Evolutionary conservation across 2,888 invertebrate genomes (phyloP).

Genomic region (Serripes groenlandicus): DNA sequence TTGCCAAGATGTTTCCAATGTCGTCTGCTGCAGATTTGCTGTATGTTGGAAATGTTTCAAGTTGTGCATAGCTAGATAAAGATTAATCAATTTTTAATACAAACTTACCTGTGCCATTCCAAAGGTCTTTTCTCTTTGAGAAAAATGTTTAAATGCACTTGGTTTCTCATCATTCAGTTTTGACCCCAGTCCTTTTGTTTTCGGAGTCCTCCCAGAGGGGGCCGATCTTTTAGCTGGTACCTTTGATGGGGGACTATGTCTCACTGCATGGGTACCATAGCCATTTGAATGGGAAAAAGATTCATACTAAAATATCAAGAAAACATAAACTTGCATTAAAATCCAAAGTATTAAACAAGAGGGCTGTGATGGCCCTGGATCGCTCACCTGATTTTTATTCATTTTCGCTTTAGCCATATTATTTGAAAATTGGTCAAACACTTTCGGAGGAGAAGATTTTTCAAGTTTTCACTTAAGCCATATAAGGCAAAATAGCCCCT

Average conservation of each 20-base stretch:
- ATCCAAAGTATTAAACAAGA: no score
- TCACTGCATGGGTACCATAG: background rate
- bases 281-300: background rate
- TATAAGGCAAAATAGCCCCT: background rate
- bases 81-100: no score
- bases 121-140: conserved; percentile 75
- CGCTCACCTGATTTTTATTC: no score
- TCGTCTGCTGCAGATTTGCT: no score
- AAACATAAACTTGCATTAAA: no score
- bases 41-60: no score
- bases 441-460: background rate
- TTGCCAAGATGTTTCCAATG: no score
- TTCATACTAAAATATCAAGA: conserved; percentile 21
- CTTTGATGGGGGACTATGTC: conserved; percentile 37
- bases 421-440: no score
- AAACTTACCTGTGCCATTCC: conserved; percentile 83
- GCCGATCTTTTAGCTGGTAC: conserved; percentile 59
- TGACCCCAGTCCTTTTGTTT: conserved; percentile 33
- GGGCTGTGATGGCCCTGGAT: no score
- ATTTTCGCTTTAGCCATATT: no score
- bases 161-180: conserved; percentile 56
- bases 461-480: background rate
- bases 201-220: conserved; percentile 60
- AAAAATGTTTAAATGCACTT: conserved; percentile 77
- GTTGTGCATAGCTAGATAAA: no score